phyloP scores from a whole-genome alignment of 30 jellyfish, hydroid and myxozoan species.

The Turritopsis rubra region DNA sequence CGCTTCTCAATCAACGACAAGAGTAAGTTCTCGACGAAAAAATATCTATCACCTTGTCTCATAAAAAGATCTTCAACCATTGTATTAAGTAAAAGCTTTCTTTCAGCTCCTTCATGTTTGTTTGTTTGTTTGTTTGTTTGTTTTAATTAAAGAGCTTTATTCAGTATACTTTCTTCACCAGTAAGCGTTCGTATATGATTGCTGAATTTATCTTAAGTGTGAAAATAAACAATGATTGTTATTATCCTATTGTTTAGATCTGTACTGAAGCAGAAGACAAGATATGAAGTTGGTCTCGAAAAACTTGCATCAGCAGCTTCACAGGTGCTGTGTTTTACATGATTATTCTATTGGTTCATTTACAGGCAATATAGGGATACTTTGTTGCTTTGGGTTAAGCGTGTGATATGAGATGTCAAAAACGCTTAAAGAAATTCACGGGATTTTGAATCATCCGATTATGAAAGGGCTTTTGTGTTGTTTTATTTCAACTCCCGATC shows the following conservation, averaged over 20 bases:
- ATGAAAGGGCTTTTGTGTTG: too few relatives aligned
- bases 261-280: slow-evolving; percentile 86
- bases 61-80: not conserved
- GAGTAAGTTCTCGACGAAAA: slow-evolving; percentile 68
- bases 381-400: too few relatives aligned
- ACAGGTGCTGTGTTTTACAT: slow-evolving; percentile 47
- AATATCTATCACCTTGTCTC: not conserved
- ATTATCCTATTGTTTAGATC: slow-evolving; percentile 35
- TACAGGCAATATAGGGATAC: too few relatives aligned
- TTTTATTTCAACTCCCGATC: too few relatives aligned
- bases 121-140: too few relatives aligned
- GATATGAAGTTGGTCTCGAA: slow-evolving; percentile 93
- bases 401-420: too few relatives aligned
- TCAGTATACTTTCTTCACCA: too few relatives aligned
- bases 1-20: slow-evolving; percentile 73
- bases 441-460: too few relatives aligned
- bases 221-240: not conserved
- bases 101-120: too few relatives aligned
- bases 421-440: too few relatives aligned
- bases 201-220: not conserved
- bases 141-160: too few relatives aligned
- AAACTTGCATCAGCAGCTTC: slow-evolving; percentile 95
- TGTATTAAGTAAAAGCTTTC: not conserved
- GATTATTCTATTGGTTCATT: not conserved
- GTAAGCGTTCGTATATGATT: not conserved